These are phyloP conservation scores for Orchesella cincta DNA, from an alignment of 1,140 invertebrate genomes.

Conservation along the genomic window DNA sequence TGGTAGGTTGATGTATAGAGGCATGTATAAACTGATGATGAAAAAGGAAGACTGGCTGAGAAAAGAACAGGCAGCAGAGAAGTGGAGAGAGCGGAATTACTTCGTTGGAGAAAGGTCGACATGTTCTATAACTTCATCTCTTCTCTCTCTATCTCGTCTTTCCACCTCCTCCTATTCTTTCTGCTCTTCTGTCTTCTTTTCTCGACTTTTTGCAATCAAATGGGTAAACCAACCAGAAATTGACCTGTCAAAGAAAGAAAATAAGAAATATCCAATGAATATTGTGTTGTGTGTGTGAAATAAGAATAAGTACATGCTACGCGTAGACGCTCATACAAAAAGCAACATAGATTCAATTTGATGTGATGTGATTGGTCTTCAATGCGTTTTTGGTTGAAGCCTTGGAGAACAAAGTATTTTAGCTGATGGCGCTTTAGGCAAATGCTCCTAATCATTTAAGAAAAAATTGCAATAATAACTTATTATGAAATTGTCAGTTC, in stretches of 20 bases:
- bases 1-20: not conserved
- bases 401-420: not conserved
- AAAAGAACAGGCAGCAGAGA: not conserved
- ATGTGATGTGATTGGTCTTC: not conserved
- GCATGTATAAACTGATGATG: conserved; percentile 2
- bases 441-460: too few relatives aligned
- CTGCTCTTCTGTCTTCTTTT: not conserved
- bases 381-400: not conserved
- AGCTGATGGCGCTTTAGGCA: too few relatives aligned
- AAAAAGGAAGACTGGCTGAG: not conserved
- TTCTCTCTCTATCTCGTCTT: not conserved
- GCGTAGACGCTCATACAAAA: not conserved
- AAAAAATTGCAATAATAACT: too few relatives aligned
- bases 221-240: conserved; percentile 27
- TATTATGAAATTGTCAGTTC: too few relatives aligned
- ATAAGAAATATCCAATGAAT: conserved; percentile 23
- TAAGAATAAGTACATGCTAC: too few relatives aligned
- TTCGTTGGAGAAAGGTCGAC: not conserved
- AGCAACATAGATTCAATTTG: not conserved
- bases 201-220: conserved; percentile 7
- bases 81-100: not conserved
- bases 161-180: not conserved
- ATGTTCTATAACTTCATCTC: not conserved
- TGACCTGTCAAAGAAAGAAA: conserved; percentile 22
- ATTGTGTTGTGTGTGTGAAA: not conserved